Base-by-base conservation (phyloP, 2,797 vertebrate genomes). In the Eulemur coronatus region DNA sequence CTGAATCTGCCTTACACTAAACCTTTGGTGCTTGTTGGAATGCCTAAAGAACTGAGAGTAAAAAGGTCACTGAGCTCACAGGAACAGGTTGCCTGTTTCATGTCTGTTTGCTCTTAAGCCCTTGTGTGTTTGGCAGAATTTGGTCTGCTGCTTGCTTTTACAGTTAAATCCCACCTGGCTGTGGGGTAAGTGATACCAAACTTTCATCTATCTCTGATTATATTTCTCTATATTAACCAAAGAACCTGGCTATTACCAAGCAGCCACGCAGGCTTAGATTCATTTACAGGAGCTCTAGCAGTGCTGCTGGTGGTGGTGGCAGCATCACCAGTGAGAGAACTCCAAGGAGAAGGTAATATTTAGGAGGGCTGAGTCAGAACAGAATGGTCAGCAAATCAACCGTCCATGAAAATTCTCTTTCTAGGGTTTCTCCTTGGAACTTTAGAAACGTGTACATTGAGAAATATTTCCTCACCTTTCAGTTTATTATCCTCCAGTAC, bases 151-250 rank as follows among this genome's bases (percentile, higher is more conserved):
- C 17, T 22, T 87, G 52, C 48, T 82, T 88, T 90, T 55, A 76
- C 28, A 94, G 76, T 50, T 48, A 75, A 67, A 14, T 33, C 41
- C 5, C 41, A 33, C 46, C 38, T 93, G 33, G 14, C 43, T 67
- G 26, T 48, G 11, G 35, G 65, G n/a, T 10, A 72, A 50, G 35
- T 43, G 65, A 73, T 80, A 91, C 30, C 38, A n/a, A 75, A 84
- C 11, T 84, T 59, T 50, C 61, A 80, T 41, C 52, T 76, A 43
- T 94, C 46, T 75, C 61, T 92, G 76, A 80, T 87, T 7, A 2
- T 55, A 70, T 82, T 95, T 95, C n/a, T 72, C 63, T 65, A 26
- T 78, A 50, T 76, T 93, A 89, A 85, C 22, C 38, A 79, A 82
- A 91, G 41, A 48, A 65, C 8, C 30, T 85, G 18, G 35, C 4